Evolutionary conservation across 2,888 invertebrate species (phyloP).

Genomic region (Emmelina monodactyla): DNA sequence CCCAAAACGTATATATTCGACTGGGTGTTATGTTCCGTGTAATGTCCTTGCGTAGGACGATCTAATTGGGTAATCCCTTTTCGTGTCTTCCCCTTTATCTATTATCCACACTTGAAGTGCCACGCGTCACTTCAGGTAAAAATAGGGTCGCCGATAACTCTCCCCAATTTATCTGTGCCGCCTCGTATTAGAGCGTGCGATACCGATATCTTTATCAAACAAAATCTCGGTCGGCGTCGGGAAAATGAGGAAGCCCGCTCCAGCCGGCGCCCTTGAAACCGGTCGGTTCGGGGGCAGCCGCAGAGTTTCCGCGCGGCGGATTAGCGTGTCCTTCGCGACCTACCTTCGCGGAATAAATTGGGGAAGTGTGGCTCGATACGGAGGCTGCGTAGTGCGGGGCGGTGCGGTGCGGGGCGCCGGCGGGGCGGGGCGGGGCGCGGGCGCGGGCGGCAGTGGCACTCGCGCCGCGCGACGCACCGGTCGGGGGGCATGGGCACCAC

Average conservation of each 20-base stretch:
- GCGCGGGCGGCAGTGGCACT: constrained; percentile 36
- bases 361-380: constrained; percentile 58
- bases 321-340: constrained; percentile 49
- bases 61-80: too few relatives aligned
- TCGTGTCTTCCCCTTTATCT: too few relatives aligned
- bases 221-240: too few relatives aligned
- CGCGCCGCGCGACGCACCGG: constrained; percentile 30
- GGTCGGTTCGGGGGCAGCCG: constrained; percentile 17
- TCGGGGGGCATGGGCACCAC: constrained; percentile 38
- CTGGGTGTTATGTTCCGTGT: too few relatives aligned
- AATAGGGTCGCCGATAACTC: too few relatives aligned
- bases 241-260: neutral
- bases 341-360: constrained; percentile 32
- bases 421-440: constrained; percentile 22
- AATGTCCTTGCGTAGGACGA: too few relatives aligned
- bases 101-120: too few relatives aligned
- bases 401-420: constrained; percentile 24
- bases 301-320: constrained; percentile 36
- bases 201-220: too few relatives aligned
- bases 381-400: constrained; percentile 57
- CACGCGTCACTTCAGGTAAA: too few relatives aligned
- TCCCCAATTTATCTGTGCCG: too few relatives aligned
- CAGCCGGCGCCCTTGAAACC: constrained; percentile 15
- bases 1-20: too few relatives aligned
- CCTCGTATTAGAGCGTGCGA: too few relatives aligned